Conservation (phyloP, 2,113 vertebrate genomes). For the Camelus dromedarius region DNA sequence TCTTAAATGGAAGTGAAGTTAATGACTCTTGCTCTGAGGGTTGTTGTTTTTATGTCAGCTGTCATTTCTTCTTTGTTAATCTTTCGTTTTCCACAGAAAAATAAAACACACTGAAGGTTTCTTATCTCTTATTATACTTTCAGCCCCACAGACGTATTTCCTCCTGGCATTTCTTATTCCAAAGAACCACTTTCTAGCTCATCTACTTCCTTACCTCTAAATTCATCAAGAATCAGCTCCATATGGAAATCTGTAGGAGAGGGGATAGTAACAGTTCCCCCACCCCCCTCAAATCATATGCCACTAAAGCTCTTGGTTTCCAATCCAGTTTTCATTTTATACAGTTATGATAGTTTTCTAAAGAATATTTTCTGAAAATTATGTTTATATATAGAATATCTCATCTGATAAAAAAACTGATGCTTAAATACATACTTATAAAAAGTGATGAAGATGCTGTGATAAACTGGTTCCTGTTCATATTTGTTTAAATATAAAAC, state of each 20-base stretch:
- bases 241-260: not conserved
- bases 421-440: not conserved
- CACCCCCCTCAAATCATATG: not conserved
- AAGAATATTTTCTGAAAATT: not conserved
- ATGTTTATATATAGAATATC: not conserved
- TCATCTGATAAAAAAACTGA: not conserved
- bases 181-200: not conserved
- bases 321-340: not conserved
- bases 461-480: not conserved
- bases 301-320: not conserved
- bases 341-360: not conserved
- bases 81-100: not conserved
- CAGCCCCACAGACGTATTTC: not conserved
- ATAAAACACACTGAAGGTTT: not conserved
- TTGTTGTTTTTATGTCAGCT: not conserved
- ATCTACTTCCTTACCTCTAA: not conserved
- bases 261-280: not conserved
- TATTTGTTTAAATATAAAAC: conserved; percentile 26
- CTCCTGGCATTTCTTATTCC: not conserved
- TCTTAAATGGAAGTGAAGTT: not conserved
- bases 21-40: not conserved
- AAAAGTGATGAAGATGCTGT: not conserved
- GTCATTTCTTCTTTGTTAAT: not conserved
- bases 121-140: not conserved
- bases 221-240: not conserved